Evolutionary conservation across 64 coral and sea anemone genomes (phyloP).

Genomic region (Porites australiensis): DNA sequence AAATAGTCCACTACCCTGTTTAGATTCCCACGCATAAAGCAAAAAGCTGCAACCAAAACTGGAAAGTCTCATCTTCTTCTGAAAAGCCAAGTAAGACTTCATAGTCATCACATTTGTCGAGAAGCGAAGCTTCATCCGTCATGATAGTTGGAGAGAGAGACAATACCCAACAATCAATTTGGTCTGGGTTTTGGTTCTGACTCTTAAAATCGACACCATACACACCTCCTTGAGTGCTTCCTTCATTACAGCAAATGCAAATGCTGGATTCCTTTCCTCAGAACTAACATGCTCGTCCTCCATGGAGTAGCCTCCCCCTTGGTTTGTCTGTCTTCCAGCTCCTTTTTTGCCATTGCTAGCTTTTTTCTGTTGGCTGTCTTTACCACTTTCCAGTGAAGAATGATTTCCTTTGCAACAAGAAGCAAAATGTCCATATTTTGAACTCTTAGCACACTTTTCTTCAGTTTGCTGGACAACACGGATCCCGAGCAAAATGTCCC

Average conservation of each 20-base stretch:
- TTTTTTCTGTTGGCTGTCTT: background rate
- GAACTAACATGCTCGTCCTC: background rate
- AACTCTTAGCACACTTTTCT: constrained; percentile 48
- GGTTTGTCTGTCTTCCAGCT: constrained; percentile 21
- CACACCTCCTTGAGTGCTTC: background rate
- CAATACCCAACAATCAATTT: too few relatives aligned
- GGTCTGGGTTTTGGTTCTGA: too few relatives aligned
- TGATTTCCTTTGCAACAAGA: constrained; percentile 18
- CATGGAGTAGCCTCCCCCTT: constrained; percentile 8
- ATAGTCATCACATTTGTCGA: too few relatives aligned
- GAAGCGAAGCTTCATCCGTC: too few relatives aligned
- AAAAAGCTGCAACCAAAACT: too few relatives aligned
- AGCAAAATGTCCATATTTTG: constrained; percentile 54
- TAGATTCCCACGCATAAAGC: too few relatives aligned
- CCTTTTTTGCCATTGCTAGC: background rate
- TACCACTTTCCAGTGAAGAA: background rate
- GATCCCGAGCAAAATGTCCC: constrained; percentile 69
- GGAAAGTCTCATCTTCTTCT: too few relatives aligned
- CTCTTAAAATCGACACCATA: background rate
- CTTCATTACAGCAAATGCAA: constrained; percentile 25
- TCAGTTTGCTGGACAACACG: constrained; percentile 66
- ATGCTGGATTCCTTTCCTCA: constrained; percentile 22
- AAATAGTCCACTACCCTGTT: too few relatives aligned
- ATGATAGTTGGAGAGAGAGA: too few relatives aligned
- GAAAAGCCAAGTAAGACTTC: too few relatives aligned